A percentile compares a stretch with the other conserved stretches of the same genome.
These are phyloP conservation scores for Teinopalpus imperialis DNA, from an alignment of 2,888 invertebrate species.

Conservation along the genomic window DNA sequence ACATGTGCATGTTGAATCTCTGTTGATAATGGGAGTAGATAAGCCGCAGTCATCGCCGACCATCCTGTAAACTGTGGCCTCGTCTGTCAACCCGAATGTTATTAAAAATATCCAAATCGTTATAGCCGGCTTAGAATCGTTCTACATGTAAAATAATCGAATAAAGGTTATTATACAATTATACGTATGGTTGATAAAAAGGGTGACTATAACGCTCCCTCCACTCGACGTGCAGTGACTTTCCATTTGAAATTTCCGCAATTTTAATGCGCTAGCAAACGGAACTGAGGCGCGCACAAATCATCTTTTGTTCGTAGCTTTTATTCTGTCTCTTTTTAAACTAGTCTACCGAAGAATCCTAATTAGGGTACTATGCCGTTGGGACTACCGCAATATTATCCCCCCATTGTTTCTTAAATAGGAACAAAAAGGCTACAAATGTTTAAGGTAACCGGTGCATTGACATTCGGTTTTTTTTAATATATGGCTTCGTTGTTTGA, in stretches of 20 bases:
- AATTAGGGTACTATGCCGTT: constrained; percentile 21
- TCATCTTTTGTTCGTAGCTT: constrained; percentile 22
- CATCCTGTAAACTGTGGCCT: too few relatives aligned
- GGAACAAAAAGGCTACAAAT: constrained; percentile 17
- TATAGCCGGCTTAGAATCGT: too few relatives aligned
- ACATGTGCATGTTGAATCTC: too few relatives aligned
- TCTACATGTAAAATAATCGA: too few relatives aligned
- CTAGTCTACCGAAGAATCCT: constrained; percentile 23
- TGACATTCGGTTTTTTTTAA: neutral
- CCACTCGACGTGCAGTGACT: constrained; percentile 5
- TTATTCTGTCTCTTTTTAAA: constrained; percentile 18
- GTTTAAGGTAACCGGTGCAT: constrained; percentile 10
- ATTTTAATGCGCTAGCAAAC: constrained; percentile 6
- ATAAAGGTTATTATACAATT: too few relatives aligned
- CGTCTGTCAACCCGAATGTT: too few relatives aligned
- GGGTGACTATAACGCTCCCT: too few relatives aligned
- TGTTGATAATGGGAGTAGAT: too few relatives aligned
- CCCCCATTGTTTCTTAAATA: constrained; percentile 14
- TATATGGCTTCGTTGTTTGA: neutral
- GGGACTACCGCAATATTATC: constrained; percentile 9
- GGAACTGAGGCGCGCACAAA: constrained; percentile 7
- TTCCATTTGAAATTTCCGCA: constrained; percentile 7
- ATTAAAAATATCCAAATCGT: too few relatives aligned
- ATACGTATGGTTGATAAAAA: too few relatives aligned
- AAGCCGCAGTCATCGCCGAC: too few relatives aligned